Evolutionary conservation across 1,140 invertebrate genomes (phyloP).

Genomic region (Antheraea mylitta): DNA sequence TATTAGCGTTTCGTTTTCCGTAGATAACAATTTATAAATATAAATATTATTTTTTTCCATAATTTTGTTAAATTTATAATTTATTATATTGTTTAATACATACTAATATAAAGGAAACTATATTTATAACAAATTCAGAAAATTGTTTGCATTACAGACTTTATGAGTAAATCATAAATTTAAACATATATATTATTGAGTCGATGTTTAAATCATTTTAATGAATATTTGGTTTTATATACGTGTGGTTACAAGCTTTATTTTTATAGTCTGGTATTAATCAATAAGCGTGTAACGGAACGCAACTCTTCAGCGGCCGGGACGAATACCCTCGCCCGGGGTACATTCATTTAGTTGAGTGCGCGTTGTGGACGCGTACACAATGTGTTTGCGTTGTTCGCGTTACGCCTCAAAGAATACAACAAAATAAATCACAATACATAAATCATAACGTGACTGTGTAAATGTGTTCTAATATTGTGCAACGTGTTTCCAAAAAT

Average conservation of each 20-base stretch:
- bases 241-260: neutral
- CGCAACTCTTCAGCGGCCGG: slow-evolving; percentile 56
- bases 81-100: no score
- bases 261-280: neutral
- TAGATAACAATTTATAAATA: neutral
- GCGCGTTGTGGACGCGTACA: slow-evolving; percentile 34
- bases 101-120: no score
- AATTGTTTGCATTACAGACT: no score
- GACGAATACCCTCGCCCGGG: slow-evolving; percentile 55
- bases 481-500: slow-evolving; percentile 36
- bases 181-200: no score
- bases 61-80: no score
- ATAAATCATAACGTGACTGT: slow-evolving; percentile 4
- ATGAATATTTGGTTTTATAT: neutral
- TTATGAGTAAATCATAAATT: no score
- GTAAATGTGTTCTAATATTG: slow-evolving; percentile 35
- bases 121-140: no score
- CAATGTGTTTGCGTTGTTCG: slow-evolving; percentile 29
- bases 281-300: slow-evolving; percentile 48
- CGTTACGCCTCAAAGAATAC: slow-evolving; percentile 38
- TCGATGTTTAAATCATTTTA: neutral
- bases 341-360: slow-evolving; percentile 47
- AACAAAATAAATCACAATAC: slow-evolving; percentile 66
- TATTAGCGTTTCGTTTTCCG: slow-evolving; percentile 36
- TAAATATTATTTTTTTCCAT: neutral